Percentiles rank a stretch among this genome's conserved stretches.
Conservation (phyloP, 2,113 vertebrate species). For the Podilymbus podiceps region DNA sequence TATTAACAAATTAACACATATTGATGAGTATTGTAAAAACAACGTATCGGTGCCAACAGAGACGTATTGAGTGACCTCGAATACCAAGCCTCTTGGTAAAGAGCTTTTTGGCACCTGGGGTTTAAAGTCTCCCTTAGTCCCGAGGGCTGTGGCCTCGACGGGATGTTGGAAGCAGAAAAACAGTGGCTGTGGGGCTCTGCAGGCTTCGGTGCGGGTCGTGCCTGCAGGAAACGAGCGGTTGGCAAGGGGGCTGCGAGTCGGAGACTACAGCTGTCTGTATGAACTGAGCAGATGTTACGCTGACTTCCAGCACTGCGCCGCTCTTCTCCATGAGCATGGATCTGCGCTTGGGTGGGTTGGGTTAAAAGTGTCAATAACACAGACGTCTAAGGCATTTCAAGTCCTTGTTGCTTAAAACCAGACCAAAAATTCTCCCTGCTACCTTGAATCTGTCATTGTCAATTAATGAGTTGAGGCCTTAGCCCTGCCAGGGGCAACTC, state of each 20-base stretch:
- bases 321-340: accelerated
- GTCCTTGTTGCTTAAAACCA: neutral
- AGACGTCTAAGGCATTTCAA: neutral
- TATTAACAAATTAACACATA: neutral
- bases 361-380: neutral
- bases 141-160: too few species aligned
- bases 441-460: neutral
- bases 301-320: neutral
- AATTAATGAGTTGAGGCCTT: neutral
- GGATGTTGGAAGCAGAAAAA: neutral
- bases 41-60: neutral
- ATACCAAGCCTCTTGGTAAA: neutral
- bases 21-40: neutral
- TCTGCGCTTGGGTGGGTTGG: neutral
- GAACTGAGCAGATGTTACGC: neutral
- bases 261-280: neutral
- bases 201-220: neutral
- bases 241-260: neutral
- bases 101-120: neutral
- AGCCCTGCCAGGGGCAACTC: neutral
- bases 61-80: neutral
- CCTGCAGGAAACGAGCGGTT: neutral
- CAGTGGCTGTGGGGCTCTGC: neutral
- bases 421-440: neutral
- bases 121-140: neutral